Conservation (phyloP, 1,140 invertebrate species). For the Drosophila novamexicana region DNA sequence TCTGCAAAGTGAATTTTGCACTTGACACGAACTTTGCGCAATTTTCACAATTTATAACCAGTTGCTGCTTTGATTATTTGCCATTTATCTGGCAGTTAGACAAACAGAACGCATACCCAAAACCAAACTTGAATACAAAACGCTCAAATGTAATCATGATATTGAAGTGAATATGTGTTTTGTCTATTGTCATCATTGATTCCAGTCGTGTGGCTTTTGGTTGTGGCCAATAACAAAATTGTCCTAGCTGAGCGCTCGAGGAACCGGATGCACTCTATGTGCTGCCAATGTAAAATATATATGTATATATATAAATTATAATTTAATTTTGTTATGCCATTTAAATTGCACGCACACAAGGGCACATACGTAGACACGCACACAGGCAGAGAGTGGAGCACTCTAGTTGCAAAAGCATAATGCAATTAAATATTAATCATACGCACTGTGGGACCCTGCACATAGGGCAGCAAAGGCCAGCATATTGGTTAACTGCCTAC, state of each 20-base stretch:
- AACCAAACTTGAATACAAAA: constrained; percentile 5
- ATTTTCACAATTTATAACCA: background rate
- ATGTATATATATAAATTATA: constrained; percentile 50
- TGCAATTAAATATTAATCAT: constrained; percentile 81
- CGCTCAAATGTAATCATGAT: constrained; percentile 3
- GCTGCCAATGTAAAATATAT: constrained; percentile 30
- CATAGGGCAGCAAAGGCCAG: constrained; percentile 15
- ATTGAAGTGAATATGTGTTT: background rate
- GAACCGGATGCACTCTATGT: constrained; percentile 49
- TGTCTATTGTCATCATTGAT: constrained; percentile 1
- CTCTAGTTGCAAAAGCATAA: constrained; percentile 59
- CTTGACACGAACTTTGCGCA: background rate
- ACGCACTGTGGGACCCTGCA: constrained; percentile 56
- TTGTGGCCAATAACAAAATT: constrained; percentile 22
- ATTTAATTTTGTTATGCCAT: constrained; percentile 62
- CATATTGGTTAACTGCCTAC: constrained; percentile 26
- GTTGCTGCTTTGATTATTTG: constrained; percentile 16
- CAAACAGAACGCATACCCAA: background rate
- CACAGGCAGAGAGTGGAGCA: constrained; percentile 22
- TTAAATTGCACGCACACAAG: constrained; percentile 36
- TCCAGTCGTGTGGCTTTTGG: constrained; percentile 15
- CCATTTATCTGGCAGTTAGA: constrained; percentile 3
- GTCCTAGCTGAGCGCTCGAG: constrained; percentile 1
- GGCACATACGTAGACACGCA: constrained; percentile 2
- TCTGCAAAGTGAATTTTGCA: background rate